These are phyloP conservation scores for Trypoxylon attenuatum DNA, from an alignment of 2,888 invertebrate genomes.

Conservation along the genomic window DNA sequence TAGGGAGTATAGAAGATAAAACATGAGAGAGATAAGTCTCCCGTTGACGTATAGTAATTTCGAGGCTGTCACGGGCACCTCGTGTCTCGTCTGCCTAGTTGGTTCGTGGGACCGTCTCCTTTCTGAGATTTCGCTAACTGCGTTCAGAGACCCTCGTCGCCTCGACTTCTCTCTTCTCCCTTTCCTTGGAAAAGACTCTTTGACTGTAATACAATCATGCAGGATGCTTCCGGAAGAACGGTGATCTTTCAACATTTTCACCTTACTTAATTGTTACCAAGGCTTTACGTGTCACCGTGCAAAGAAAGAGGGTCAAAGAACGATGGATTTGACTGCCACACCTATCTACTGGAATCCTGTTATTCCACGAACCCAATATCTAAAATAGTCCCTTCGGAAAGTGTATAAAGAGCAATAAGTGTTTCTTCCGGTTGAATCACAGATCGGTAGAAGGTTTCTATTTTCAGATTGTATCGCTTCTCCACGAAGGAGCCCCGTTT, in stretches of 20 bases:
- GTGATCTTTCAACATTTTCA: no score
- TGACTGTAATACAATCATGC: no score
- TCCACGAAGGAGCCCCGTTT: constrained; percentile 32
- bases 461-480: constrained; percentile 33
- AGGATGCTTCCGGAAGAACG: no score
- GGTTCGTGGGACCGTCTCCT: constrained; percentile 15
- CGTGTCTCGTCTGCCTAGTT: constrained; percentile 15
- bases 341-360: no score
- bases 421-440: not conserved
- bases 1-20: constrained; percentile 13
- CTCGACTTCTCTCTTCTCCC: constrained; percentile 1
- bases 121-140: constrained; percentile 14
- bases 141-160: not conserved
- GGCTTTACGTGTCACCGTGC: no score
- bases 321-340: no score
- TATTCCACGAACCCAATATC: no score
- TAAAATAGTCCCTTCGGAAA: no score
- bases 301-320: no score
- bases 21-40: constrained; percentile 24
- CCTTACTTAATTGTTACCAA: no score
- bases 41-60: constrained; percentile 66
- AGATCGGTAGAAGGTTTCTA: constrained; percentile 5
- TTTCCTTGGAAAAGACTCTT: no score
- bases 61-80: constrained; percentile 66
- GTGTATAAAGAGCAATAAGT: no score